A percentile compares a stretch with the other conserved stretches of the same genome.
phyloP scores from a whole-genome alignment of 2,888 invertebrate species.

The Epistrophe grossulariae region DNA sequence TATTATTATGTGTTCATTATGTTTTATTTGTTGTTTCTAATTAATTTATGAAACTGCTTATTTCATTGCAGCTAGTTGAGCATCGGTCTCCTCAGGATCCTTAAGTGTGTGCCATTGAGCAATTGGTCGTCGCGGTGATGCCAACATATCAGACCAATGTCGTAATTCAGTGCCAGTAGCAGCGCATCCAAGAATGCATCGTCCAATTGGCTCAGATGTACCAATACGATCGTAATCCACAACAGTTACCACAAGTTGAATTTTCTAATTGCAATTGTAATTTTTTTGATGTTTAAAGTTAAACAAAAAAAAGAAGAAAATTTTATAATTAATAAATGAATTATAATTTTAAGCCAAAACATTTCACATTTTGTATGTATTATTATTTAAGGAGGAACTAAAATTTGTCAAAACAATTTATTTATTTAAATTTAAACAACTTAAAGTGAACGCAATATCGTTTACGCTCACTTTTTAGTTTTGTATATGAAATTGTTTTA shows the following conservation, averaged over 20 bases:
- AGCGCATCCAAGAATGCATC: conserved; percentile 98
- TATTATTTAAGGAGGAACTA: conserved; percentile 8
- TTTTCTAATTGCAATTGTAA: conserved; percentile 89
- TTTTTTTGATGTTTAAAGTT: conserved; percentile 16
- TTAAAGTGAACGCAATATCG: conserved; percentile 19
- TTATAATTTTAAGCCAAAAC: conserved; percentile 18
- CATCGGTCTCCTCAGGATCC: conserved; percentile 93
- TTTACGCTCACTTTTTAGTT: conserved; percentile 19
- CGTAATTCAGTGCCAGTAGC: conserved; percentile 98
- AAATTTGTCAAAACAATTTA: conserved; percentile 38
- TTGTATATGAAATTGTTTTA: conserved; percentile 29
- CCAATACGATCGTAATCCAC: conserved; percentile 99
- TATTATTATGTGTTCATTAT: conserved; percentile 5
- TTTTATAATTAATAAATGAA: conserved; percentile 48
- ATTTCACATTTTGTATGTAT: conserved; percentile 5
- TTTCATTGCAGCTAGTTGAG: conserved; percentile 83
- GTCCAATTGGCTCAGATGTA: conserved; percentile 99
- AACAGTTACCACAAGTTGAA: conserved; percentile 98
- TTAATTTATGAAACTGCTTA: conserved; percentile 55
- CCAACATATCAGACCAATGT: conserved; percentile 99
- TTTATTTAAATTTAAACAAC: conserved; percentile 10
- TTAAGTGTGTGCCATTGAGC: conserved; percentile 99
- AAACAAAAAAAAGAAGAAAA: conserved; percentile 3
- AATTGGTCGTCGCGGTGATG: conserved; percentile 99
- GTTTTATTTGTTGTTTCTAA: conserved; percentile 4